Conservation (phyloP, 2,888 invertebrate species). For the Ptychoptera albimana region DNA sequence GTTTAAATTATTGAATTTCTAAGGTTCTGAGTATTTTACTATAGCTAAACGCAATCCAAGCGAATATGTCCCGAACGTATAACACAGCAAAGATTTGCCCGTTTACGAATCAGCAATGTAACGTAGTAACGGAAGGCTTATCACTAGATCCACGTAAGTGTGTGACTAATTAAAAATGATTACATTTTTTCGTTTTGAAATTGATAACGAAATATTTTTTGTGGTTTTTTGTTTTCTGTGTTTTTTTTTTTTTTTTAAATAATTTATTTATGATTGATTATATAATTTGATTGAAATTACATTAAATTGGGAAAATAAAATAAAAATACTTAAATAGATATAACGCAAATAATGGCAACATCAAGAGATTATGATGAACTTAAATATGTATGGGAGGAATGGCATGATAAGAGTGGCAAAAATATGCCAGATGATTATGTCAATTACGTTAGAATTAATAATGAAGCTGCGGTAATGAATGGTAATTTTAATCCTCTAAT, state of each 20-base stretch:
- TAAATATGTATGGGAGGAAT: slow-evolving; percentile 61
- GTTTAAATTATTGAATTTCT: no score
- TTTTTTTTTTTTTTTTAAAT: not conserved
- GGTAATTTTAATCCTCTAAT: slow-evolving; percentile 27
- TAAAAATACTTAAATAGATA: not conserved
- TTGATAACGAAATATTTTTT: no score
- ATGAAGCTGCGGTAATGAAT: slow-evolving; percentile 54
- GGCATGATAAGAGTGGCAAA: slow-evolving; percentile 59
- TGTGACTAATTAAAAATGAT: not conserved
- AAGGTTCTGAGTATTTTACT: not conserved
- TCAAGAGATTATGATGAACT: slow-evolving; percentile 63
- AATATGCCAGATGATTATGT: slow-evolving; percentile 43
- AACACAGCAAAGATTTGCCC: slow-evolving; percentile 24
- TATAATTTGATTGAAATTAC: not conserved
- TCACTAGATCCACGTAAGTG: slow-evolving; percentile 12
- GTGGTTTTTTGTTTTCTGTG: no score
- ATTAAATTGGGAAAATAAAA: not conserved
- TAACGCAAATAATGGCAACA: slow-evolving; percentile 41
- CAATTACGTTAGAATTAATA: slow-evolving; percentile 46
- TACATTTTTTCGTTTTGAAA: not conserved
- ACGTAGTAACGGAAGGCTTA: slow-evolving; percentile 7
- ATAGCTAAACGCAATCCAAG: slow-evolving; percentile 13
- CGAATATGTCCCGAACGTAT: slow-evolving; percentile 21
- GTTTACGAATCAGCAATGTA: slow-evolving; percentile 15
- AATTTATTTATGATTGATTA: not conserved